These are phyloP conservation scores for Emydura subglobosa DNA, from an alignment of 2,113 vertebrate genomes.

Conservation along the genomic window DNA sequence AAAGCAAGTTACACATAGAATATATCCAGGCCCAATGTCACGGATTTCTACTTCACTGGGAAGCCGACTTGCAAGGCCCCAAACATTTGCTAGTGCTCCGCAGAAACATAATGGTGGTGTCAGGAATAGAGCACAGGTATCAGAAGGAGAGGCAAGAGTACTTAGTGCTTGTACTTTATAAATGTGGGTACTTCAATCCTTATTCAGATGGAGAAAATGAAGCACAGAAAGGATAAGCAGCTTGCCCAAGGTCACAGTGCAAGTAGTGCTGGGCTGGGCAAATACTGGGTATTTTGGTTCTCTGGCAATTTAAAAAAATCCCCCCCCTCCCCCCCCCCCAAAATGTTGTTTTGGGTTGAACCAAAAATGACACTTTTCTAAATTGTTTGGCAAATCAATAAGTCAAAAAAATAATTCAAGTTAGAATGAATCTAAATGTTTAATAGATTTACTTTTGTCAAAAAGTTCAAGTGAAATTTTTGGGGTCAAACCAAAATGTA, in stretches of 20 bases:
- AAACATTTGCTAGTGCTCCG: neutral
- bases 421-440: no score
- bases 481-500: no score
- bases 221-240: neutral
- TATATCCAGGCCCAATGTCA: neutral
- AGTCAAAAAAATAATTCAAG: neutral
- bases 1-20: neutral
- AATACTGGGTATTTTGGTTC: neutral
- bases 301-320: neutral
- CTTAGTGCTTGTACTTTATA: fast-evolving
- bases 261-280: neutral
- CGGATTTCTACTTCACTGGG: neutral
- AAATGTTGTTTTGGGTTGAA: neutral
- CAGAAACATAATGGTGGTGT: neutral
- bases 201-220: neutral
- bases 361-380: neutral
- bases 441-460: no score
- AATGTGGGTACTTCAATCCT: neutral
- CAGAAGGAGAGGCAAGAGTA: neutral
- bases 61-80: neutral
- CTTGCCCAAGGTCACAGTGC: neutral
- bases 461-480: no score
- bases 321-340: no score
- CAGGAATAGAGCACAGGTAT: fast-evolving
- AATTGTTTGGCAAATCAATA: neutral